Evolutionary conservation across 2,888 invertebrate genomes (phyloP).

Genomic region (Salticus scenicus): DNA sequence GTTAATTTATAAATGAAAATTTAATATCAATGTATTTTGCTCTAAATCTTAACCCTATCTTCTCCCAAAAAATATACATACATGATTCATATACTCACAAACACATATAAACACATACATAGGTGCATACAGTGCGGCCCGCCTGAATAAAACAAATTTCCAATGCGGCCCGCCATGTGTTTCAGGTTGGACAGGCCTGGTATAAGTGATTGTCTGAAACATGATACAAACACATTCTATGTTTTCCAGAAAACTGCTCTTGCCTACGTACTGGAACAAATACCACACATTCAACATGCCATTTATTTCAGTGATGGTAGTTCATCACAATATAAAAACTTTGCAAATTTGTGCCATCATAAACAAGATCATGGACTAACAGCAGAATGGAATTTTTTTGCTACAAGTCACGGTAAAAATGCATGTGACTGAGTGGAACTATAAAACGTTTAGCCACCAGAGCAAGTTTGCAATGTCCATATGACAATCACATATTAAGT

Average conservation of each 20-base stretch:
- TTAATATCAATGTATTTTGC: too few relatives aligned
- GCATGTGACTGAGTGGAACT: conserved; percentile 72
- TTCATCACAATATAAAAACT: conserved; percentile 72
- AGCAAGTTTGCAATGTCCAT: too few relatives aligned
- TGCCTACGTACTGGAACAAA: conserved; percentile 5
- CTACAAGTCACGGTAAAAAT: conserved; percentile 72
- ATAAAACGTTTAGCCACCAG: conserved; percentile 68
- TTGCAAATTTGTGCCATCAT: conserved; percentile 71
- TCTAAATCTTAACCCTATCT: too few relatives aligned
- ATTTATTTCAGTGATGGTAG: conserved; percentile 72
- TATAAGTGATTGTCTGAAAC: conserved; percentile 67
- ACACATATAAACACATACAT: too few relatives aligned
- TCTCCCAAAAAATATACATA: too few relatives aligned
- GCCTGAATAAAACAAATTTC: too few relatives aligned
- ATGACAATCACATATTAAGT: conserved; percentile 2
- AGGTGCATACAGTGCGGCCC: too few relatives aligned
- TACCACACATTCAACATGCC: conserved; percentile 39
- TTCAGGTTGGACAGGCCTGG: too few relatives aligned
- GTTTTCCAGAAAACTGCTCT: conserved; percentile 57
- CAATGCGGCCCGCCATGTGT: too few relatives aligned
- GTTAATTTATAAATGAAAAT: too few relatives aligned
- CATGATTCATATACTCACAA: too few relatives aligned
- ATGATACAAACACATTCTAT: conserved; percentile 69
- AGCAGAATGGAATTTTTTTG: conserved; percentile 73
- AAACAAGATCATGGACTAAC: conserved; percentile 69